phyloP scores from a whole-genome alignment of 2,888 invertebrate genomes.

The Aphrophora alni region DNA sequence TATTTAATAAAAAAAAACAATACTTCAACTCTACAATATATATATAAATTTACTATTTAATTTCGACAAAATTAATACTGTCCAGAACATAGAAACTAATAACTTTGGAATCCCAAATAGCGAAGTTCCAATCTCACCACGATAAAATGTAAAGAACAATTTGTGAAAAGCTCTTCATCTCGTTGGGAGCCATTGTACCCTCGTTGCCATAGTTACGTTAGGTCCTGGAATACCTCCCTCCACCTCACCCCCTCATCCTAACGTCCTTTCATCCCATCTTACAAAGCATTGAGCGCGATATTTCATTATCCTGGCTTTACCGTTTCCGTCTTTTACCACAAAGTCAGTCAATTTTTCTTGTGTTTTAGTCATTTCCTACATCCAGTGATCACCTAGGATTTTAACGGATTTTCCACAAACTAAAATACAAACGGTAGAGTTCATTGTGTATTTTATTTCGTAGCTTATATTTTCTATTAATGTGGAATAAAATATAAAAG shows the following conservation, averaged over 20 bases:
- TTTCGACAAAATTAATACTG: too few relatives aligned
- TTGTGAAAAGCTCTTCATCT: background rate
- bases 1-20: too few relatives aligned
- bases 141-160: background rate
- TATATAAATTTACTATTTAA: too few relatives aligned
- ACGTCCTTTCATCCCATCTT: background rate
- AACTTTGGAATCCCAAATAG: too few relatives aligned
- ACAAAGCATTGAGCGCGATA: background rate
- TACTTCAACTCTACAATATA: too few relatives aligned
- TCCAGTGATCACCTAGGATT: too few relatives aligned
- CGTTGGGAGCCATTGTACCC: background rate
- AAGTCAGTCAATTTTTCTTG: background rate
- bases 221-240: background rate
- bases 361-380: background rate
- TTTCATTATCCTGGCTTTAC: constrained; percentile 4
- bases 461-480: background rate
- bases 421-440: background rate
- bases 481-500: background rate
- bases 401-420: too few relatives aligned
- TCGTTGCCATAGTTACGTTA: background rate
- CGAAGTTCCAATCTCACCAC: background rate
- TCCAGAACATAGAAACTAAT: too few relatives aligned
- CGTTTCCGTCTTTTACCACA: background rate
- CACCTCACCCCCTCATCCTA: background rate
- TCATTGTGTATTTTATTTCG: too few relatives aligned